Evolutionary conservation across 2,888 invertebrate genomes (phyloP), one percentile per base, ranked within the genome.

Genomic region (Pelosia muscerda): DNA sequence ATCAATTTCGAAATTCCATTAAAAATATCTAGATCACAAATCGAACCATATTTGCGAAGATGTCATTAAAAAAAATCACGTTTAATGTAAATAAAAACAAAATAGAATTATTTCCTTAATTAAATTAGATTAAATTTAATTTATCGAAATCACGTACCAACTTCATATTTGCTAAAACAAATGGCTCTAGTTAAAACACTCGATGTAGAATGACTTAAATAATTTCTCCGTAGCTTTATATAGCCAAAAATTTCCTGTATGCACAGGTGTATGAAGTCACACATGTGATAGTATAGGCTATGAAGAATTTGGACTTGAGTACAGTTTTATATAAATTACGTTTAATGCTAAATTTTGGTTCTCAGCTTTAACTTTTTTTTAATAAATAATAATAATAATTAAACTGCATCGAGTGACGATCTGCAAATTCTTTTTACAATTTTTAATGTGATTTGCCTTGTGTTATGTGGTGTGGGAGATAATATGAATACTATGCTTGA

Each of bases 201-300:
- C 81, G 74, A 79, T 71, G 76, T 76, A 72, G 87, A 92, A 90
- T 91, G 91, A 81, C 77, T 78, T 77, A 77, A 78, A 84, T 84
- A 87, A 90, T 88, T 88, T 88, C 86, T 83, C 77, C 78, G 74
- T 78, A 74, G 82, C 88, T 90, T 90, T 93, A 89, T 93, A 93
- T 93, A 92, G 82, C 83, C 76, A 85, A 85, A 83, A 81, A 79
- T 87, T 86, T 85, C 81, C 82, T 85, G 71, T 66, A 79, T 73
- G 64, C 75, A 72, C 67, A 71, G 68, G 64, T 69, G 66, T 83
- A 84, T 82, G 81, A 83, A 87, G 82, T 88, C 86, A 85, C 85
- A 86, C 79, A 76, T 82, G 71, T n/a, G 55, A 74, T 78, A 71
- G 65, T 69, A 74, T 69, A 23, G 34, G 74, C 75, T 31, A 65